These are phyloP conservation scores for Oscheius sp. DNA, from an alignment of 2,888 invertebrate genomes.

Conservation along the genomic window DNA sequence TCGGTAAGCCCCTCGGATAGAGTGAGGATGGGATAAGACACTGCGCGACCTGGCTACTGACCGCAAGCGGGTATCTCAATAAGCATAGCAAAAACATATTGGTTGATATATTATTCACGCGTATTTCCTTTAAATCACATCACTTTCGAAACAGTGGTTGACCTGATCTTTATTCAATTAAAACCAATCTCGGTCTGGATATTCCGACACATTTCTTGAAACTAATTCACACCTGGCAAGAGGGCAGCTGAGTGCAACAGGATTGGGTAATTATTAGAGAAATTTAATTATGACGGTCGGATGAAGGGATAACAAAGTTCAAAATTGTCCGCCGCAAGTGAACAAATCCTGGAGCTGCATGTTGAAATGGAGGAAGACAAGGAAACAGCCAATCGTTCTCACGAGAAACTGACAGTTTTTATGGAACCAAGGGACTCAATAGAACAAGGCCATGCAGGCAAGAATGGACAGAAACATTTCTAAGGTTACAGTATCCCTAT, in stretches of 20 bases:
- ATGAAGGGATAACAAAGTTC: neutral
- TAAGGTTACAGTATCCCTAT: too few relatives aligned
- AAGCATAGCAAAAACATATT: neutral
- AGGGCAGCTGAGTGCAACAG: constrained; percentile 25
- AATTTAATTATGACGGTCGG: constrained; percentile 11
- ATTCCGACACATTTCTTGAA: neutral
- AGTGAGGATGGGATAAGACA: constrained; percentile 35
- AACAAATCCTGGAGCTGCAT: too few relatives aligned
- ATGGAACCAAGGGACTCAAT: too few relatives aligned
- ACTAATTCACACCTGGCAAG: constrained; percentile 26
- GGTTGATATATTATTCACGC: too few relatives aligned
- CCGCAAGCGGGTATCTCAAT: neutral
- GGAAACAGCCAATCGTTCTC: too few relatives aligned
- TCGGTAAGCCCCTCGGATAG: constrained; percentile 36
- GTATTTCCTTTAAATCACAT: too few relatives aligned
- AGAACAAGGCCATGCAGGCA: too few relatives aligned
- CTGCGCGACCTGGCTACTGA: constrained; percentile 14
- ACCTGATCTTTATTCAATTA: neutral
- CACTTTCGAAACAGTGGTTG: neutral
- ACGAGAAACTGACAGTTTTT: too few relatives aligned
- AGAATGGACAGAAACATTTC: too few relatives aligned
- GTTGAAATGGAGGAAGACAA: too few relatives aligned
- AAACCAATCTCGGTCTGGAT: neutral
- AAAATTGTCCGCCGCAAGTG: too few relatives aligned
- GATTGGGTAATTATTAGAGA: constrained; percentile 14